Evolutionary conservation across 2,797 vertebrate genomes (phyloP).

Genomic region (Paramormyrops hopkinsi): DNA sequence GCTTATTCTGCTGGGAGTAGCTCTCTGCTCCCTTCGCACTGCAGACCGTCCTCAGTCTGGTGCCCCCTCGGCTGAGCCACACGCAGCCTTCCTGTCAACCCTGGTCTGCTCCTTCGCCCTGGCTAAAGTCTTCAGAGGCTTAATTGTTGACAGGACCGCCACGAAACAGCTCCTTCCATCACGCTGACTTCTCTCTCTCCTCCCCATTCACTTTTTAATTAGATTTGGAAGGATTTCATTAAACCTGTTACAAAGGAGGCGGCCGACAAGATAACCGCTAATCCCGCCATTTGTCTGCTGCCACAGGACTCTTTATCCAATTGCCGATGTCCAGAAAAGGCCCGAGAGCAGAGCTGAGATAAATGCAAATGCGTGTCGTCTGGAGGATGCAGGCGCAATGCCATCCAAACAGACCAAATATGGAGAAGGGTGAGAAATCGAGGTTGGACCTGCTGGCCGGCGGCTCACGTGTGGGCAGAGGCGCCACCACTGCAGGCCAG

Average conservation of each 20-base stretch:
- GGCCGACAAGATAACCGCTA: conserved; percentile 22
- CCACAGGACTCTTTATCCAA: conserved; percentile 15
- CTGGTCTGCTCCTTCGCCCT: not conserved
- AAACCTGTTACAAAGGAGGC: conserved; percentile 30
- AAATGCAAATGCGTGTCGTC: conserved; percentile 5
- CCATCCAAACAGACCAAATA: not conserved
- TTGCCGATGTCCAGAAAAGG: not conserved
- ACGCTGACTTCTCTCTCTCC: not conserved
- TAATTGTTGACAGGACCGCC: conserved; percentile 16
- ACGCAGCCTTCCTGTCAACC: not conserved
- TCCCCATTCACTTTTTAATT: conserved; percentile 24
- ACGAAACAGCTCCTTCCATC: conserved; percentile 18
- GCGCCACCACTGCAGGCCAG: not conserved
- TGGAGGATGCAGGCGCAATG: not conserved
- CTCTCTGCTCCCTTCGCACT: not conserved
- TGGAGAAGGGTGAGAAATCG: not conserved
- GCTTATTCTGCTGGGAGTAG: not conserved
- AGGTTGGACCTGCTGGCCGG: not conserved
- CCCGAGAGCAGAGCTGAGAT: not conserved
- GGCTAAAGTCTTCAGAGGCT: not conserved
- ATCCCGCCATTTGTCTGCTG: conserved; percentile 20
- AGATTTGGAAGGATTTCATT: conserved; percentile 28
- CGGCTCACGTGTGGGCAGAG: not conserved
- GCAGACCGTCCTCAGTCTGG: not conserved
- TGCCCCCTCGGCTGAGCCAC: not conserved